phyloP scores from a whole-genome alignment of 2,797 vertebrate genomes.

The Scomberomorus guttatus region DNA sequence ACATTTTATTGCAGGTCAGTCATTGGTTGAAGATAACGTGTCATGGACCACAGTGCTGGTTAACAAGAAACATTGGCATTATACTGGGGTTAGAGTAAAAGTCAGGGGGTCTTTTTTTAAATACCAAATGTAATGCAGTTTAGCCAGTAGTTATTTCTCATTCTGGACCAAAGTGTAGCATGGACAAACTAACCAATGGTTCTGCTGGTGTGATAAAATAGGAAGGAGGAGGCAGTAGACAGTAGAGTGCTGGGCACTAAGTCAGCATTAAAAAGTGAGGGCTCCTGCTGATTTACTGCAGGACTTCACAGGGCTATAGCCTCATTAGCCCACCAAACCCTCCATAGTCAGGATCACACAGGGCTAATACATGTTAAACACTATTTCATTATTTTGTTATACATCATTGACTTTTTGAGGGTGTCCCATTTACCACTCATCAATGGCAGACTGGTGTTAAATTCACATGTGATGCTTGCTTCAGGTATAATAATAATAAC shows the following conservation, averaged over 20 bases:
- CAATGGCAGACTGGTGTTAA: background rate
- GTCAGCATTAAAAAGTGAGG: conserved; percentile 33
- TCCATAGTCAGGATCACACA: conserved; percentile 4
- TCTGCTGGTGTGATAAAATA: background rate
- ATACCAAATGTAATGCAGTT: background rate
- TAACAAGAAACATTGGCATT: too few species aligned
- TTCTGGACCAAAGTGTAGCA: background rate
- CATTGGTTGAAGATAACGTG: too few species aligned
- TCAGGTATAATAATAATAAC: background rate
- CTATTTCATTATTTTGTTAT: conserved; percentile 28
- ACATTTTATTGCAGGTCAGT: too few species aligned
- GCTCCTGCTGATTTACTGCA: conserved; percentile 33
- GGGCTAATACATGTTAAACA: conserved; percentile 36
- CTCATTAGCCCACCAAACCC: conserved; percentile 43
- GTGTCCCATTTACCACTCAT: conserved; percentile 16
- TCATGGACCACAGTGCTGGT: too few species aligned
- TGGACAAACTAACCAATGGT: background rate
- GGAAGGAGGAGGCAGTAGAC: background rate
- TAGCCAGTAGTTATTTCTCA: background rate
- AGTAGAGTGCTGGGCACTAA: conserved; percentile 7
- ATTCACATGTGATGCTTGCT: background rate
- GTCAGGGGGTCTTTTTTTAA: too few species aligned
- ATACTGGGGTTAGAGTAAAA: too few species aligned
- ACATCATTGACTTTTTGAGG: conserved; percentile 13
- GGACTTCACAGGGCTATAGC: conserved; percentile 33